Evolutionary conservation across 2,797 vertebrate genomes (phyloP).

Genomic region (Ceyx erithaca): DNA sequence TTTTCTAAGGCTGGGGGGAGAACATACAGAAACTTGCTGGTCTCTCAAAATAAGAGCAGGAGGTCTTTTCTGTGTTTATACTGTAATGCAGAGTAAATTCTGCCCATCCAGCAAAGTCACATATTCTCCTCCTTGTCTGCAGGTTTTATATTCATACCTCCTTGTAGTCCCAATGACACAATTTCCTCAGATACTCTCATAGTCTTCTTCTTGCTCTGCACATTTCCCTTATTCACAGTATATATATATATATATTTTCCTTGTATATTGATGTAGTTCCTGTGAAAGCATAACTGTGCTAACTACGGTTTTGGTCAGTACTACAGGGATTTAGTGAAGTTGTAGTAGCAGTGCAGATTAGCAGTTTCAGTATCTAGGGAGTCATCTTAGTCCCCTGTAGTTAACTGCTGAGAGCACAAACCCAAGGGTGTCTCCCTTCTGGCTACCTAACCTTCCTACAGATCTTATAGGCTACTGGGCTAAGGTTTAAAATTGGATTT

Average conservation of each 20-base stretch:
- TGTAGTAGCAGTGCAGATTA: not conserved
- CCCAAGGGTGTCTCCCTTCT: not conserved
- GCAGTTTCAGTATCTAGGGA: not conserved
- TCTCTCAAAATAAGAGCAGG: not conserved
- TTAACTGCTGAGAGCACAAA: not conserved
- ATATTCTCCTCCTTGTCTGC: not conserved
- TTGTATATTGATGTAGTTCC: not conserved
- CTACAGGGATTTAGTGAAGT: not conserved
- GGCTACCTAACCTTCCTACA: not conserved
- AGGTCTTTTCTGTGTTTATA: not conserved
- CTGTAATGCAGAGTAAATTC: not conserved
- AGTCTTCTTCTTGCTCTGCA: not conserved
- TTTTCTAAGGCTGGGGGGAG: not conserved
- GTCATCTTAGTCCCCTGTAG: not conserved
- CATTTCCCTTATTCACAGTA: not conserved
- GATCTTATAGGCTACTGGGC: not conserved
- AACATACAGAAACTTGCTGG: not conserved
- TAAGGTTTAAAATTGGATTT: not conserved
- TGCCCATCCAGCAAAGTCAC: not conserved
- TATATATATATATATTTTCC: not conserved
- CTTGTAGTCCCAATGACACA: not conserved
- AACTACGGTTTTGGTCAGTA: not conserved
- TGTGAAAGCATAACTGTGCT: not conserved
- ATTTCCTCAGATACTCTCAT: not conserved
- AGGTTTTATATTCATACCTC: not conserved